Evolutionary conservation across 92 coral and sea anemone genomes (phyloP), one percentile per base, ranked within the genome.

Genomic region (Desmophyllum pertusum): DNA sequence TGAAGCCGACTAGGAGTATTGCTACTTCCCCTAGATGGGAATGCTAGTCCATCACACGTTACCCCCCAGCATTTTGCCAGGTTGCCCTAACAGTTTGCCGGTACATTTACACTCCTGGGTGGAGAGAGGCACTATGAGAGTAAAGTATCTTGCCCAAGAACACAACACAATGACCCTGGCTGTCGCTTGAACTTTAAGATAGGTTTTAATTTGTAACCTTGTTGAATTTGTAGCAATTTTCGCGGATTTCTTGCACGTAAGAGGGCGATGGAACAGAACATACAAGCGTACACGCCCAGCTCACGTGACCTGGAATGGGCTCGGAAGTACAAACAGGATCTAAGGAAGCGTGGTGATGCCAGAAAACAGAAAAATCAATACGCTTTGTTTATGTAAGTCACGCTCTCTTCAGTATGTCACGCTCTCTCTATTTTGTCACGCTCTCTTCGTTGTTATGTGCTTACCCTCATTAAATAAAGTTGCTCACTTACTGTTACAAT

Each of bases 201-300:
- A 10, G 71, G 35, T 41, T 39, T 73, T 21, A 33, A 52, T 8
- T 33, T 57, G 59, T 17, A n/a, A 73, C 55, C 15, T 30, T 71
- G 42, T 71, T 35, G 27, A 25, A 17, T 80, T 86, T 86, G 66
- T 74, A 96, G 98, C 80, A 95, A 92, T 59, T 81, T 96, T 70
- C 96, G 99, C 45, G 99, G 99, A 4, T 96, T 90, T 77, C 86
- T 96, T 51, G 89, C 99, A 0, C 98, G 99, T 23, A 96, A 96
- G 84, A 86, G 89, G 41, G 75, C 78, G 50, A 90, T 96, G 91
- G 92, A 94, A 43, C 83, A 83, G 57, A 94, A 89, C 45, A 50
- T 96, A 87, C 86, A 81, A 81, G 85, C 76, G 23, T 96, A 96
- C 55, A 89, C 79, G 7, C 97, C 99, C 5, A 80, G 89, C 43